Evolutionary conservation across 1,140 invertebrate genomes (phyloP).

Genomic region (Drosophila yakuba): DNA sequence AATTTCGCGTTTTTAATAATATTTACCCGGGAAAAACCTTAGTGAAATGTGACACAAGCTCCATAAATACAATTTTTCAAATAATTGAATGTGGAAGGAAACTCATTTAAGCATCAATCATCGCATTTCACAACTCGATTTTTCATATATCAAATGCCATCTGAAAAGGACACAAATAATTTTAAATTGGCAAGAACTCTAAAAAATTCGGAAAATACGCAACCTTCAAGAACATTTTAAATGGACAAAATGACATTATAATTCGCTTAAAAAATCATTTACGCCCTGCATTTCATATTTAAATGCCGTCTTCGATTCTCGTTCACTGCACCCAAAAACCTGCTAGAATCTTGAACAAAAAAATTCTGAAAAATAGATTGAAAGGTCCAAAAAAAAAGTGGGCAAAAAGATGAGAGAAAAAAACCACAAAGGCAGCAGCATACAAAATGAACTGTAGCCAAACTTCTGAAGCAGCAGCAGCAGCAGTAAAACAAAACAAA

Average conservation of each 20-base stretch:
- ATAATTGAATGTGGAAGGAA: not conserved
- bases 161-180: not conserved
- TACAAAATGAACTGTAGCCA: conserved; percentile 76
- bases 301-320: conserved; percentile 43
- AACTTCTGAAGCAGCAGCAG: conserved; percentile 60
- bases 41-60: conserved; percentile 32
- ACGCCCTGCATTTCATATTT: conserved; percentile 59
- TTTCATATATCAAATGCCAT: not conserved
- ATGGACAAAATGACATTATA: not conserved
- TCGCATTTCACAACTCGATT: conserved; percentile 4
- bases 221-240: no score
- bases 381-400: conserved; percentile 28
- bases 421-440: conserved; percentile 61
- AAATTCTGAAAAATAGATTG: conserved; percentile 18
- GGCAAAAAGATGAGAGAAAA: conserved; percentile 5
- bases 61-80: not conserved
- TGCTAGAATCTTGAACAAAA: conserved; percentile 31
- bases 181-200: not conserved
- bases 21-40: conserved; percentile 15
- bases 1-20: conserved; percentile 50
- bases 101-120: not conserved
- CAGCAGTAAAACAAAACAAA: conserved; percentile 73
- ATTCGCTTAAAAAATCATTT: conserved; percentile 4
- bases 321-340: conserved; percentile 56
- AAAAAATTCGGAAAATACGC: not conserved